Percentiles rank a stretch among this genome's conserved stretches.
phyloP scores from a whole-genome alignment of 2,797 vertebrate genomes.

The Betta splendens region DNA sequence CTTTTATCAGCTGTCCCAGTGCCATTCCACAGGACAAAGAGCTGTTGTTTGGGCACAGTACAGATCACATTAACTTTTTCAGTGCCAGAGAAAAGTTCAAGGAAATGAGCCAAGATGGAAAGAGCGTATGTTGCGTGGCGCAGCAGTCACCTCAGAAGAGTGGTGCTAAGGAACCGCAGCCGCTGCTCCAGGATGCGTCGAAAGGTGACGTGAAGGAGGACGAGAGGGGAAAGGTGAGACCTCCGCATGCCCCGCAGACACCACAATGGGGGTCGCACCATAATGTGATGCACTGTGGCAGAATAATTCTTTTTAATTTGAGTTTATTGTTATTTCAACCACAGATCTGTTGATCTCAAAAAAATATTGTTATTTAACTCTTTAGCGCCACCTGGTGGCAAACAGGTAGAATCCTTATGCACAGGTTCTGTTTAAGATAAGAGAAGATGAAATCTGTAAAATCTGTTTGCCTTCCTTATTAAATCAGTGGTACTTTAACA shows the following conservation, averaged over 20 bases:
- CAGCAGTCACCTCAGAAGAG: conserved; percentile 66
- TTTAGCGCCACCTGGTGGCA: conserved; percentile 49
- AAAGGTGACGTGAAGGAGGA: conserved; percentile 53
- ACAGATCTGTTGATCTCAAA: neutral
- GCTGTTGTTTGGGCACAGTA: conserved; percentile 79
- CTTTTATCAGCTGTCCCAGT: conserved; percentile 58
- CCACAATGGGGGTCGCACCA: no score
- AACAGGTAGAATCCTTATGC: neutral
- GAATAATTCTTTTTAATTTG: neutral
- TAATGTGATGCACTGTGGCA: neutral
- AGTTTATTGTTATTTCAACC: neutral
- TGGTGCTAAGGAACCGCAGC: conserved; percentile 58
- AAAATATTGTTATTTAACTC: neutral
- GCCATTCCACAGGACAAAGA: conserved; percentile 67
- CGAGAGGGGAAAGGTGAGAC: conserved; percentile 62
- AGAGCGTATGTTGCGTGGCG: conserved; percentile 72
- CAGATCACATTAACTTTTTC: conserved; percentile 96
- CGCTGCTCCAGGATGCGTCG: conserved; percentile 39
- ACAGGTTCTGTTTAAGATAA: neutral
- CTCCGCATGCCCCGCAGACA: no score
- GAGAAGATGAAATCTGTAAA: no score
- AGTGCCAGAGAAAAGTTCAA: conserved; percentile 96
- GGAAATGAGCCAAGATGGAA: conserved; percentile 90
- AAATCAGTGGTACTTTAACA: neutral
- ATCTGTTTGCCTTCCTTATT: no score